phyloP scores from a whole-genome alignment of 2,113 vertebrate species.

The Scophthalmus maximus region DNA sequence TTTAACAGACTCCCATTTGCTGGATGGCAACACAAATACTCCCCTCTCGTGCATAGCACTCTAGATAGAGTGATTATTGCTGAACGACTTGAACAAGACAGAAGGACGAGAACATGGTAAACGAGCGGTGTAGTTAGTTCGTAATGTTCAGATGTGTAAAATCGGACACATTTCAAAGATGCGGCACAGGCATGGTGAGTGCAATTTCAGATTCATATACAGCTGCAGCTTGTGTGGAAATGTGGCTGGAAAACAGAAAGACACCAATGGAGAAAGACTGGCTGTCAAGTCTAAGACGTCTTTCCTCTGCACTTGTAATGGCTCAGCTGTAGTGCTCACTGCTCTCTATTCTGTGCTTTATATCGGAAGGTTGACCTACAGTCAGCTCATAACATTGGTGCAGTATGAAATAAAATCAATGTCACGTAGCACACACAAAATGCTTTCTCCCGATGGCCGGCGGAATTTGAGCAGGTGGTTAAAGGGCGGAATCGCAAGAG shows the following conservation, averaged over 20 bases:
- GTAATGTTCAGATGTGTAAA: neutral
- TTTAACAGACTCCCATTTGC: constrained; percentile 58
- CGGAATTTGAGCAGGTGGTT: constrained; percentile 24
- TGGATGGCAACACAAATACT: constrained; percentile 27
- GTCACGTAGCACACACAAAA: neutral
- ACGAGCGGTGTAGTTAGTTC: neutral
- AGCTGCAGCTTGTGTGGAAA: neutral
- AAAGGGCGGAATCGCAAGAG: constrained; percentile 4
- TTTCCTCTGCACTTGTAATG: neutral
- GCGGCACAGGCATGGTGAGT: neutral
- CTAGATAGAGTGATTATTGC: constrained; percentile 7
- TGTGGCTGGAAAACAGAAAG: neutral
- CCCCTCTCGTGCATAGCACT: constrained; percentile 2
- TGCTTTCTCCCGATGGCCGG: neutral
- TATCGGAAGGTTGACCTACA: constrained; percentile 5
- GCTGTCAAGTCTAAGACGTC: neutral
- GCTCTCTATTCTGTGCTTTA: neutral
- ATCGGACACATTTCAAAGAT: constrained; percentile 3
- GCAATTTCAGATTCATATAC: neutral
- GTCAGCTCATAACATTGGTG: constrained; percentile 19
- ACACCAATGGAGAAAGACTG: neutral
- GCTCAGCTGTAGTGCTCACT: neutral
- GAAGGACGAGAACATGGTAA: constrained; percentile 16
- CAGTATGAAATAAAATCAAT: constrained; percentile 22
- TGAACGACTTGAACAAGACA: neutral